Conservation (phyloP, 2,797 vertebrate species). For the Coranthus polyacanthus region DNA sequence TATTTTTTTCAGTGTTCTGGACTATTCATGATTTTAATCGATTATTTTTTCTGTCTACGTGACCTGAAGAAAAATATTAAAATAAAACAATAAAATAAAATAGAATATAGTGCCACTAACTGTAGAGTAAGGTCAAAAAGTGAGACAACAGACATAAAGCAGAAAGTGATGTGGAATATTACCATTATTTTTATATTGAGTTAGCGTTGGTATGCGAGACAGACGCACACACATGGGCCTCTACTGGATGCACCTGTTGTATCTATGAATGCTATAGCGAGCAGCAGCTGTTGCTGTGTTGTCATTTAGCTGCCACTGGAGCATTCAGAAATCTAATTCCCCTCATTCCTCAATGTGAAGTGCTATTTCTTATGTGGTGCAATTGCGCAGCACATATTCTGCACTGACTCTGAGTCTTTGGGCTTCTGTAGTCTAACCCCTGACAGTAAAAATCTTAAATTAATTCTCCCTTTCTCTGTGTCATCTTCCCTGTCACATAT, state of each 20-base stretch:
- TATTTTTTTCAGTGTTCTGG: no score
- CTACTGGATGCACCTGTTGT: conserved; percentile 61
- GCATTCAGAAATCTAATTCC: conserved; percentile 14
- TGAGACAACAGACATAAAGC: not conserved
- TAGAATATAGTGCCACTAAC: no score
- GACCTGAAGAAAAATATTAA: no score
- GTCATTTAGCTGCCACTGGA: conserved; percentile 34
- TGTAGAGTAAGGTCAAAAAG: not conserved
- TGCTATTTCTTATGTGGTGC: not conserved
- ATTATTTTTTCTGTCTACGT: no score
- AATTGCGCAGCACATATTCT: no score
- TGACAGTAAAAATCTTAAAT: not conserved
- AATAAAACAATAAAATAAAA: no score
- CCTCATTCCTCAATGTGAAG: conserved; percentile 20
- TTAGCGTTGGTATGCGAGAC: not conserved
- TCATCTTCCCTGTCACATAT: conserved; percentile 12
- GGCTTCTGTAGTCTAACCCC: no score
- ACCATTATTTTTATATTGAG: not conserved
- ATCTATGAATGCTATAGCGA: conserved; percentile 28
- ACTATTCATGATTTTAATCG: no score
- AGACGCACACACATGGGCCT: not conserved
- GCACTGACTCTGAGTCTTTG: no score
- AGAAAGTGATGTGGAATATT: not conserved
- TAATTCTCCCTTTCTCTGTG: not conserved
- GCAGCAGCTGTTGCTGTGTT: conserved; percentile 60